Percentiles rank a stretch among this genome's conserved stretches.
These are phyloP conservation scores for Brenthis hecate DNA, from an alignment of 2,888 invertebrate genomes.

Conservation along the genomic window DNA sequence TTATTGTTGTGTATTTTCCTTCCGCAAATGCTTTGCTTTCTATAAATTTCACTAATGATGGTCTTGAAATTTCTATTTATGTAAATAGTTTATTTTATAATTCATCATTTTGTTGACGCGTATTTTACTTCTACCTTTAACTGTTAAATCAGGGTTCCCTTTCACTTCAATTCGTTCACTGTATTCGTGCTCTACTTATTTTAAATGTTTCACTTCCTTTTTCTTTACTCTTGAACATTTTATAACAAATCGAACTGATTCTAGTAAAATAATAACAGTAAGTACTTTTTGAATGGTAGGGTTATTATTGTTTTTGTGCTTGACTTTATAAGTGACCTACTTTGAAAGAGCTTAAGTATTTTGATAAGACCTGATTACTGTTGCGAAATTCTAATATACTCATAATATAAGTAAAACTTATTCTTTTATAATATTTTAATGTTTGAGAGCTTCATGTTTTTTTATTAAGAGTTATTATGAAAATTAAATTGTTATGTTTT, in stretches of 20 bases:
- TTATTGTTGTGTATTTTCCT: constrained; percentile 50
- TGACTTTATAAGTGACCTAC: constrained; percentile 15
- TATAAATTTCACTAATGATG: constrained; percentile 29
- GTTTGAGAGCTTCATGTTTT: too few species aligned
- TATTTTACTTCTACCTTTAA: constrained; percentile 16
- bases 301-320: constrained; percentile 12
- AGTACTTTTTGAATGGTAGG: neutral
- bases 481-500: too few species aligned
- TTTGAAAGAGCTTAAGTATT: constrained; percentile 11
- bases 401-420: too few species aligned
- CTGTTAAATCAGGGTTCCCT: constrained; percentile 58
- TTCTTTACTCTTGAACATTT: constrained; percentile 32
- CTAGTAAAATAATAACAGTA: neutral
- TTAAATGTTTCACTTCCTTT: constrained; percentile 24
- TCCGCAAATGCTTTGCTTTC: constrained; percentile 46
- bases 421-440: too few species aligned
- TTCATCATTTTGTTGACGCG: constrained; percentile 5
- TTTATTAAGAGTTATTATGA: too few species aligned
- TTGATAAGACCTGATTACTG: neutral
- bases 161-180: constrained; percentile 78
- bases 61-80: neutral
- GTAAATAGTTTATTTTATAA: neutral
- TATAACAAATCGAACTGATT: neutral
- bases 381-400: neutral
- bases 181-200: constrained; percentile 80